Evolutionary conservation across 2,888 invertebrate species (phyloP), one percentile per base, ranked within the genome.

Genomic region (Acrocera orbiculus): DNA sequence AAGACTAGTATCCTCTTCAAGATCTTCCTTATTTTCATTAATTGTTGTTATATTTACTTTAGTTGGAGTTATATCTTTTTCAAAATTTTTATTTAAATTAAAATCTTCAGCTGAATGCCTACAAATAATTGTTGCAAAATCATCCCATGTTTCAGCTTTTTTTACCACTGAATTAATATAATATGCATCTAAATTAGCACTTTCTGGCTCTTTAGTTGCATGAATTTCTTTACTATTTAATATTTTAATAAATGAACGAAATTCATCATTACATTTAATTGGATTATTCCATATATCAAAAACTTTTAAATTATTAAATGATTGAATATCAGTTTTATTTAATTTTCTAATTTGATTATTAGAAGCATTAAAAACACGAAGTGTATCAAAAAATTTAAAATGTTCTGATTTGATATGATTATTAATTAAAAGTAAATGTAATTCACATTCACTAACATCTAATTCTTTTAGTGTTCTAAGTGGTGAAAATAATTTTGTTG

Each of bases 391-490:
- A 39, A 70, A 51, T 40, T 56, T 54, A 13, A 52, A 52, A 34
- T 45, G 43, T 7, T 46, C 42, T 3, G 44, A 48, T 31, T 47
- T 50, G 20, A 58, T 61, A 23, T 54, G 56, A 43, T 63, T 63
- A 39, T 60, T 64, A 42, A 66, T 66, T 71, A 81, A 73, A 16
- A 83, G 57, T 32, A 70, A 62, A n/a, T 65, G 66, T 40, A 83
- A 54, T 37, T 67, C 67, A 42, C 76, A 75, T 47, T 71, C 69
- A 51, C 77, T 80, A 34, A 76, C 69, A 47, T 83, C 79, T 34
- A 85, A 56, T 48, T 69, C 69, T 17, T 65, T 65, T 16, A 83
- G 62, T 42, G 67, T 61, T 5, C 66, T 67, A 22, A 74, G 69
- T 35, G 68, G 62, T 37, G 67, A 48, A 55, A 83, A 82, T 3